Evolutionary conservation across 2,888 invertebrate genomes (phyloP).

Genomic region (Amphiduros pacificus): DNA sequence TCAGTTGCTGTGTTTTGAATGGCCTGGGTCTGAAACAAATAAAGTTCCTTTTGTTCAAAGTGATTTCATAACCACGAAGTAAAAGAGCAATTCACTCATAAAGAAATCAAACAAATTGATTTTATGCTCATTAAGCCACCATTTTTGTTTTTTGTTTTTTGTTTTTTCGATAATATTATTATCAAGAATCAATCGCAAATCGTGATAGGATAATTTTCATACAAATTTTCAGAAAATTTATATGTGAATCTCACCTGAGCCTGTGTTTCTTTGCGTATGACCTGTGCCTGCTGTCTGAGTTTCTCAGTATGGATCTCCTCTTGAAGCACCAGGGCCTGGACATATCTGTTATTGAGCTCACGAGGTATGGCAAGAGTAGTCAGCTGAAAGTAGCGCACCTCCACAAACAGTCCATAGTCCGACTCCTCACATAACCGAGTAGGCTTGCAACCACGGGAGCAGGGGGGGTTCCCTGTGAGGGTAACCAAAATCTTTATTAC

Average conservation of each 20-base stretch:
- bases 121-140: no score
- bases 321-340: slow-evolving; percentile 37
- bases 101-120: no score
- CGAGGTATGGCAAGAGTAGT: slow-evolving; percentile 25
- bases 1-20: slow-evolving; percentile 42
- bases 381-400: slow-evolving; percentile 42
- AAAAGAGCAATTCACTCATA: no score
- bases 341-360: slow-evolving; percentile 39
- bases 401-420: slow-evolving; percentile 33
- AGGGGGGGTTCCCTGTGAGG: no score
- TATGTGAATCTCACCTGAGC: slow-evolving; percentile 32
- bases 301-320: slow-evolving; percentile 39
- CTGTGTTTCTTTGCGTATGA: slow-evolving; percentile 42
- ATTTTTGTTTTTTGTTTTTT: no score
- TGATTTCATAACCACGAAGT: no score
- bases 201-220: no score
- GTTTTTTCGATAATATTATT: no score
- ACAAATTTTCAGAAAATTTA: no score
- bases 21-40: slow-evolving; percentile 34
- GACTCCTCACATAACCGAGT: slow-evolving; percentile 26
- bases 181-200: no score
- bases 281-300: slow-evolving; percentile 37
- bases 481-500: no score
- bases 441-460: slow-evolving; percentile 36
- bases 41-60: no score